A percentile compares a stretch with the other conserved stretches of the same genome.
Conservation (phyloP, 2,888 invertebrate genomes). For the Glyphotaelius pellucidus region DNA sequence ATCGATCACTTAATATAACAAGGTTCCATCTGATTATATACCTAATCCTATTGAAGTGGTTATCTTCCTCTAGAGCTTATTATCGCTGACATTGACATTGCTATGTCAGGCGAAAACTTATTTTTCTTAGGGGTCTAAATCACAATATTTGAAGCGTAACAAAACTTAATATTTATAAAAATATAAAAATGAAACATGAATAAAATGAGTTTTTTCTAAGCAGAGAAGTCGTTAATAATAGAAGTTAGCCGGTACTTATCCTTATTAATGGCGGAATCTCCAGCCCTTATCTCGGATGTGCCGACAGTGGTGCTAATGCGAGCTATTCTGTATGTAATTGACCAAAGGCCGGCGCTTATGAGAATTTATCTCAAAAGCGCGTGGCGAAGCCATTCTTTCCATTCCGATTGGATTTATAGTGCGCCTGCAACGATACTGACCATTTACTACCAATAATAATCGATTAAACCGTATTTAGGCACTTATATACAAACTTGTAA, state of each 20-base stretch:
- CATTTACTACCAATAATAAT: no score
- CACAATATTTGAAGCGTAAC: no score
- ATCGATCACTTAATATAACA: no score
- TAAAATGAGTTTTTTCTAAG: neutral
- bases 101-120: no score
- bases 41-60: no score
- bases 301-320: constrained; percentile 40
- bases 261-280: constrained; percentile 31
- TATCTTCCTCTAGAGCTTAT: no score
- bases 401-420: neutral
- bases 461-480: no score
- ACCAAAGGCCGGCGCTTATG: constrained; percentile 40
- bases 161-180: no score
- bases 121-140: no score
- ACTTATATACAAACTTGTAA: no score
- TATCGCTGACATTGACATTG: no score
- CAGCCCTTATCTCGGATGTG: constrained; percentile 28
- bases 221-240: constrained; percentile 7
- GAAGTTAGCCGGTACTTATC: constrained; percentile 22
- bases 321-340: constrained; percentile 42
- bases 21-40: no score
- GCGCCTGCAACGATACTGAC: neutral
- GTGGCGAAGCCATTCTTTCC: constrained; percentile 17
- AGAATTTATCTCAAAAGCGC: constrained; percentile 46
- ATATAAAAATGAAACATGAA: neutral